Conservation (phyloP, 2,888 invertebrate genomes). For the Diadegma fenestrale region DNA sequence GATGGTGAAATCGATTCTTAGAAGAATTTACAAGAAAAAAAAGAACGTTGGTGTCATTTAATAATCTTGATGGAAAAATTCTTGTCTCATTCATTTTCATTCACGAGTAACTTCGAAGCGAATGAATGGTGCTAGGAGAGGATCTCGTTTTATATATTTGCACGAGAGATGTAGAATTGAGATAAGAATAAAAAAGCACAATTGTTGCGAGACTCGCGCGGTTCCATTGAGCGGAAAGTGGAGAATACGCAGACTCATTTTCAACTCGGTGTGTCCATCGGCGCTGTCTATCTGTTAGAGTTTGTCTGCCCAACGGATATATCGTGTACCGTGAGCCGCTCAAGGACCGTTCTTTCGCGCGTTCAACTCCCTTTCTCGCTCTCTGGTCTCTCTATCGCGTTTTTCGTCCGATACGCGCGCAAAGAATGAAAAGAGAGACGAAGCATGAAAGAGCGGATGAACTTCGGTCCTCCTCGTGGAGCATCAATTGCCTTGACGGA, state of each 20-base stretch:
- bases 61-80: constrained; percentile 41
- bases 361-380: constrained; percentile 35
- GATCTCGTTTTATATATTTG: constrained; percentile 10
- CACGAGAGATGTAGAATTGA: constrained; percentile 66
- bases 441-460: constrained; percentile 32
- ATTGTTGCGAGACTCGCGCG: constrained; percentile 56
- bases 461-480: constrained; percentile 41
- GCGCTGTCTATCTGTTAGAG: constrained; percentile 62
- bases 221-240: constrained; percentile 60
- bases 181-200: constrained; percentile 63
- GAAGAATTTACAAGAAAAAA: constrained; percentile 3
- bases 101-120: constrained; percentile 57
- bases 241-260: constrained; percentile 39
- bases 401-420: constrained; percentile 22
- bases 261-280: constrained; percentile 49
- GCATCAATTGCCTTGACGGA: constrained; percentile 69
- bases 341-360: constrained; percentile 68
- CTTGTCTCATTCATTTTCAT: constrained; percentile 55
- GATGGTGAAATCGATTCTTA: neutral
- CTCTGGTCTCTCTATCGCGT: constrained; percentile 38
- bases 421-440: constrained; percentile 22
- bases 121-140: constrained; percentile 54
- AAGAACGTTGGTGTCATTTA: neutral
- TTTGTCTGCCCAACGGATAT: constrained; percentile 57
- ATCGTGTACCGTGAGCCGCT: constrained; percentile 59